Evolutionary conservation across 2,888 invertebrate genomes (phyloP), one percentile per base, ranked within the genome.

Genomic region (Stratiomys singularior): DNA sequence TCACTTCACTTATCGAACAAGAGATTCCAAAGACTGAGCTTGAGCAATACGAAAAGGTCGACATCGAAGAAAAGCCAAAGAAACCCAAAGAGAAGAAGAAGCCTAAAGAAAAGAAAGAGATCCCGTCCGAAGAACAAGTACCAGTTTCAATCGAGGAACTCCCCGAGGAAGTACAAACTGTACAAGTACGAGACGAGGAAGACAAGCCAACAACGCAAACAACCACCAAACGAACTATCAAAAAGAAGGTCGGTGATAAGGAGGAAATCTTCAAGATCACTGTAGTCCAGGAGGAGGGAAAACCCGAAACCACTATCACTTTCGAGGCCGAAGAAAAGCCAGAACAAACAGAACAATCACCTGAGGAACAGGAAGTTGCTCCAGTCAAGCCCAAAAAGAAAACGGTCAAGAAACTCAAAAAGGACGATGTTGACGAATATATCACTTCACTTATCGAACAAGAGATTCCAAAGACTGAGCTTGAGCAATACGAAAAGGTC

Each of bases 1-100:
- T 87, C 76, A 84, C 86, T 77, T 84, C 86, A 78, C 81, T 87
- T 1, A 85, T 87, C 74, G 85, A 87, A 76, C 85, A 86, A 80
- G 87, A 87, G 81, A 87, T 87, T 79, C 85, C 86, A 13, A 87
- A 87, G 81, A 86, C 87, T 1, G 85, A 86, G 71, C 81, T 87
- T 9, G 86, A 87, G 77, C 86, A 86, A 67, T 86, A 88, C 67
- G 84, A 87, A 80, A 87, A 87, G 80, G 83, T 83, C 3, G 85
- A 87, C 1, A 15, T 74, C 9, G 74, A 74, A 11, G 44, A 58
- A 30, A 74, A 58, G 58, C 58, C 58, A 37, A 74, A 72, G 44
- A 37, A 66, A 21, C 66, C 64, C 0, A 30, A 60, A 11, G 63
- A 76, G 27, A 44, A 71, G 82, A 15, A 81, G 83, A 64, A 52